A percentile compares a stretch with the other conserved stretches of the same genome.
phyloP scores from a whole-genome alignment of 2,113 vertebrate species.

The Silurus asotus region DNA sequence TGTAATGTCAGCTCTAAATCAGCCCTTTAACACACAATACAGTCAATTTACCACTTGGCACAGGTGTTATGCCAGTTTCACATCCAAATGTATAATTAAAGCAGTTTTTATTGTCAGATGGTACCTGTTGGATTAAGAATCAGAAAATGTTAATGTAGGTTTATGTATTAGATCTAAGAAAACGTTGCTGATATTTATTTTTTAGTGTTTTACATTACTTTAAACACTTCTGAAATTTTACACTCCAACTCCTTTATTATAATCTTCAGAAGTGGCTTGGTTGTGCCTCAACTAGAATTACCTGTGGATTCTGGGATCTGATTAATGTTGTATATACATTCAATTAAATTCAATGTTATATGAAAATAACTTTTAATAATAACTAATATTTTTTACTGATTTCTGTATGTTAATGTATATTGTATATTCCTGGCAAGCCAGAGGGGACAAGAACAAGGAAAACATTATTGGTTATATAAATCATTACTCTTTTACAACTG shows the following conservation, averaged over 20 bases:
- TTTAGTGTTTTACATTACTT: not conserved
- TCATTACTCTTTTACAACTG: not conserved
- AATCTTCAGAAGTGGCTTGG: not conserved
- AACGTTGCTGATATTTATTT: not conserved
- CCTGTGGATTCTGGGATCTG: not conserved
- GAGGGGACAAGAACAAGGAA: not conserved
- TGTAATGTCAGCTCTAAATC: not conserved
- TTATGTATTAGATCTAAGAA: not conserved
- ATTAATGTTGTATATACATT: not conserved
- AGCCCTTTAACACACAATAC: not conserved
- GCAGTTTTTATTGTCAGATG: not conserved
- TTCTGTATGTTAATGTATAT: not conserved
- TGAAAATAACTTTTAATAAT: not conserved
- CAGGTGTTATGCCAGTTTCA: not conserved
- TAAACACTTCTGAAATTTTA: not conserved
- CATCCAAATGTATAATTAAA: not conserved
- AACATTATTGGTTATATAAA: not conserved
- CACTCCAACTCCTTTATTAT: not conserved
- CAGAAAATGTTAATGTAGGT: not conserved
- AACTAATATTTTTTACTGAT: not conserved
- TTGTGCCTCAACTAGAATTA: not conserved
- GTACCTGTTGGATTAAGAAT: not conserved
- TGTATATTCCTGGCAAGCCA: not conserved
- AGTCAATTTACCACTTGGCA: not conserved
- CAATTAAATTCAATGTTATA: not conserved